Evolutionary conservation across 2,888 invertebrate species (phyloP).

Genomic region (Ctena decussata): DNA sequence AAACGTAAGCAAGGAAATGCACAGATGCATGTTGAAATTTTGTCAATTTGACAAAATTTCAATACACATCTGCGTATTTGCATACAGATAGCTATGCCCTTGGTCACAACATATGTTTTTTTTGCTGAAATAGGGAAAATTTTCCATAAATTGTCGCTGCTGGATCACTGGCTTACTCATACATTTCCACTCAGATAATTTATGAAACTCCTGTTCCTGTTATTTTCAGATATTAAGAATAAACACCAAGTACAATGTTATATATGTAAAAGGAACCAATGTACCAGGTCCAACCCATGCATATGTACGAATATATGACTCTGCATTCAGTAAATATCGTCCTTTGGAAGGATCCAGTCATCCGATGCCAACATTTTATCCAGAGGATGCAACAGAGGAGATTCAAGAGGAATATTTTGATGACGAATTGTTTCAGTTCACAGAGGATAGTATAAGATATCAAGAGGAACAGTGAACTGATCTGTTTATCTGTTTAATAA

Average conservation of each 20-base stretch:
- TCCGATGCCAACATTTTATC: constrained; percentile 93
- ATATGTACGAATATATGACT: constrained; percentile 92
- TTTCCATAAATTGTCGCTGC: no score
- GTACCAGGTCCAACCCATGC: constrained; percentile 94
- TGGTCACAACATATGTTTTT: no score
- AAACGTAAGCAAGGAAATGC: no score
- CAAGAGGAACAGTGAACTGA: constrained; percentile 29
- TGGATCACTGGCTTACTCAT: no score
- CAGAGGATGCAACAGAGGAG: constrained; percentile 88
- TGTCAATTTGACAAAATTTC: no score
- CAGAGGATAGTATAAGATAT: constrained; percentile 77
- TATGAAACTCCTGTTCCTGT: background rate
- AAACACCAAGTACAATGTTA: constrained; percentile 97
- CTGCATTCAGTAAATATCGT: constrained; percentile 89
- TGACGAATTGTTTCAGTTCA: constrained; percentile 92
- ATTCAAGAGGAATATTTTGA: constrained; percentile 92
- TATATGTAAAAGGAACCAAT: constrained; percentile 94
- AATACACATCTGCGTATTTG: no score
- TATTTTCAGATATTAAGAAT: constrained; percentile 94
- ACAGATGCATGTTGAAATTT: no score
- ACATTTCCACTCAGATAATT: no score
- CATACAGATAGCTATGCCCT: no score
- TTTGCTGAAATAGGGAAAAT: no score
- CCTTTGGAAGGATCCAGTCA: background rate
- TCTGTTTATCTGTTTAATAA: no score